Evolutionary conservation across 2,797 vertebrate species (phyloP), one percentile per base, ranked within the genome.

Genomic region (Sebastes vulpes): DNA sequence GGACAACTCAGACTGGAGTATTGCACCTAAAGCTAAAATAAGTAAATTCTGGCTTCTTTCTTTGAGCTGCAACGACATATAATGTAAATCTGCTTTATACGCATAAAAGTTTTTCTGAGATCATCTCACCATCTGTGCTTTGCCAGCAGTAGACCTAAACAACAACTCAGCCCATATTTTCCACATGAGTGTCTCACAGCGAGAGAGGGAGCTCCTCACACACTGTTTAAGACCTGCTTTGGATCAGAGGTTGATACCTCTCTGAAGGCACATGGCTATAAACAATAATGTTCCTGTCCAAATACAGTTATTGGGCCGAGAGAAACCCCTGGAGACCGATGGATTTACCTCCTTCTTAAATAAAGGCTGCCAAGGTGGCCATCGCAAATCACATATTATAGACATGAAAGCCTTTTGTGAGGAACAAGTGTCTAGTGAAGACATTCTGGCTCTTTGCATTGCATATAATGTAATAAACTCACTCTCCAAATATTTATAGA

Each of bases 201-300:
- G 5, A 63, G 23, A 48, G 8, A 50, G 71, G 53, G 26, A 77
- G 50, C 69, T 60, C 60, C 29, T 28, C 21, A 35, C 48, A 29
- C 23, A 9, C 59, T 21, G 77, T 74, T 70, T 16, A 29, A 77
- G 77, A 71, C 32, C 90, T 92, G 91, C 65, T 80, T 82, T 83
- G 66, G 65, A 86, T 91, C 91, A 89, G 52, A 66, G 14, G 32
- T 16, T 78, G 82, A 90, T 83, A 65, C 68, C 29, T 61, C 73
- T 53, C 3, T 80, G 32, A 66, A 57, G 72, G 79, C 12, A 2
- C 68, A 63, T 35, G 20, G 48, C 54, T 52, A 53, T 94, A 93
- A 94, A 92, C 88, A 91, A 72, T 59, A 76, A 58, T 46, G 74
- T 83, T 92, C 87, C 83, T 94, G 58, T 81, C 88, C 91, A 92